A percentile compares a stretch with the other conserved stretches of the same genome.
Evolutionary conservation across 2,113 vertebrate genomes (phyloP).

Genomic region (Lathamus discolor): DNA sequence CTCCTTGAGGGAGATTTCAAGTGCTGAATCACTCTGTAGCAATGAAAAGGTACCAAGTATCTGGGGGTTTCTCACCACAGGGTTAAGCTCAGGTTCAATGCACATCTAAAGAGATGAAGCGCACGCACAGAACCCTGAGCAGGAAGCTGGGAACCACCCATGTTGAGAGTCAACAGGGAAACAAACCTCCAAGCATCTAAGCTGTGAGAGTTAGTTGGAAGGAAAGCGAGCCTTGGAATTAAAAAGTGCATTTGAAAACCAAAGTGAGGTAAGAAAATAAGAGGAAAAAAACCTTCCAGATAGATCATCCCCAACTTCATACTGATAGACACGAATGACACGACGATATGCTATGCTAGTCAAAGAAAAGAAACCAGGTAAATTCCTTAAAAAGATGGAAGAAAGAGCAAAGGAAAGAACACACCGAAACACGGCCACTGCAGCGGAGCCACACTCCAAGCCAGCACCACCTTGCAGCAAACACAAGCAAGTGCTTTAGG

Average conservation of each 20-base stretch:
- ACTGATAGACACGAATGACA: slow-evolving; percentile 97
- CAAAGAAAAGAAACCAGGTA: slow-evolving; percentile 83
- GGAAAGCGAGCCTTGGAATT: slow-evolving; percentile 77
- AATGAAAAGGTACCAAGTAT: not conserved
- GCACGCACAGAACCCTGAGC: not conserved
- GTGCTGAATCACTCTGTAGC: slow-evolving; percentile 26
- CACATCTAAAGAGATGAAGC: slow-evolving; percentile 14
- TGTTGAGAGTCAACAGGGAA: slow-evolving; percentile 18
- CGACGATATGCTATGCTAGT: slow-evolving; percentile 96
- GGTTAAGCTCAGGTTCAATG: slow-evolving; percentile 37
- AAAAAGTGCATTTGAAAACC: slow-evolving; percentile 76
- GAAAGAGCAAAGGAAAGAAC: slow-evolving; percentile 43
- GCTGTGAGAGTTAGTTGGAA: slow-evolving; percentile 82
- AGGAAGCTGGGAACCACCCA: slow-evolving; percentile 43
- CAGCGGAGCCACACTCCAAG: slow-evolving; percentile 39
- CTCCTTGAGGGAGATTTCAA: not conserved
- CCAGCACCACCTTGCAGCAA: slow-evolving; percentile 28
- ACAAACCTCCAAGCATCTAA: slow-evolving; percentile 57
- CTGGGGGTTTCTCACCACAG: slow-evolving; percentile 12
- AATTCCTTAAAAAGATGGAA: slow-evolving; percentile 65
- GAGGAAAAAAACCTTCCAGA: slow-evolving; percentile 93
- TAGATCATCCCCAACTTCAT: slow-evolving; percentile 98
- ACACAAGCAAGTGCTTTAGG: not conserved
- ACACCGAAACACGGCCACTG: slow-evolving; percentile 27
- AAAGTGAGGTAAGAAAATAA: slow-evolving; percentile 80